Evolutionary conservation across 1,140 invertebrate species (phyloP).

Genomic region (Oryctes rhinoceros): DNA sequence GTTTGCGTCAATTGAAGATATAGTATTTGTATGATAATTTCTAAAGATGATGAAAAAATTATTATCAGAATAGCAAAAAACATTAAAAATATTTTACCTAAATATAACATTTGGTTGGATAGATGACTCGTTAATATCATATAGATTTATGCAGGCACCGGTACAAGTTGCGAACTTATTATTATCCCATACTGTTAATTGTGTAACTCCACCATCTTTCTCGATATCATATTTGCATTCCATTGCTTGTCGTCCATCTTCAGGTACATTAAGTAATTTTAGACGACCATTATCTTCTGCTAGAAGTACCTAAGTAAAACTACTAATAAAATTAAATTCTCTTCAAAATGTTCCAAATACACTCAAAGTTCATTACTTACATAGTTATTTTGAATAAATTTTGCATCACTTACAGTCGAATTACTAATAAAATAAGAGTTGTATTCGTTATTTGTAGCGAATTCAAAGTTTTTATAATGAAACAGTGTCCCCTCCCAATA

Average conservation of each 20-base stretch:
- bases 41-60: conserved; percentile 47
- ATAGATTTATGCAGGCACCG: conserved; percentile 41
- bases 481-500: conserved; percentile 53
- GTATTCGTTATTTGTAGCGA: conserved; percentile 45
- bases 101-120: conserved; percentile 13
- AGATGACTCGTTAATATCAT: conserved; percentile 22
- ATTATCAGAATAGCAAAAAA: conserved; percentile 16
- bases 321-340: conserved; percentile 8
- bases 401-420: conserved; percentile 50
- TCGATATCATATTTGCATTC: conserved; percentile 44
- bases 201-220: conserved; percentile 46
- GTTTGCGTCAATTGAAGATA: conserved; percentile 51
- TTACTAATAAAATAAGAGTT: conserved; percentile 47
- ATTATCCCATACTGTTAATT: conserved; percentile 50
- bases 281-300: conserved; percentile 52
- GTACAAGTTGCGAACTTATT: conserved; percentile 47
- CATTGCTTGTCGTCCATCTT: conserved; percentile 42
- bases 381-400: conserved; percentile 49
- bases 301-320: conserved; percentile 48
- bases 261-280: conserved; percentile 42
- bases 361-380: conserved; percentile 42
- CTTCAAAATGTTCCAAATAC: background rate
- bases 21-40: conserved; percentile 49
- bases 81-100: conserved; percentile 16
- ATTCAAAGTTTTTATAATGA: conserved; percentile 47